These are phyloP conservation scores for Sinocyclocheilus maitianheensis DNA, from an alignment of 2,113 vertebrate species.

Conservation along the genomic window DNA sequence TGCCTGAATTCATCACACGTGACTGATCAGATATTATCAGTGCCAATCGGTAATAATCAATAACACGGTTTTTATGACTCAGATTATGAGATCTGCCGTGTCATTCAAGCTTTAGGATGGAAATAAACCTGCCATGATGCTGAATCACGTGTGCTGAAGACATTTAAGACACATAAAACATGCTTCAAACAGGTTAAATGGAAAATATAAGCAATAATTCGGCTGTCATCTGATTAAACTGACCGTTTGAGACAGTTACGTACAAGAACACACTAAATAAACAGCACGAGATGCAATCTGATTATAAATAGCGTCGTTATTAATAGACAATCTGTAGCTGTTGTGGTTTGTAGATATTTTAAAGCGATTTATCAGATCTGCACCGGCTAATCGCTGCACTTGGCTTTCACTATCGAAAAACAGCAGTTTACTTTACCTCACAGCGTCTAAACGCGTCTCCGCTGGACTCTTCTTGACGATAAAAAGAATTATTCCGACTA, in stretches of 20 bases:
- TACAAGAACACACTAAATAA: not conserved
- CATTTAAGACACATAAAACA: not conserved
- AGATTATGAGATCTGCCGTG: not conserved
- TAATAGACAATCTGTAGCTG: not conserved
- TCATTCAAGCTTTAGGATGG: not conserved
- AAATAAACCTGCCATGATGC: not conserved
- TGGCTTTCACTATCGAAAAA: slow-evolving; percentile 25
- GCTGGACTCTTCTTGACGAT: not conserved
- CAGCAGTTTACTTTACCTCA: slow-evolving; percentile 41
- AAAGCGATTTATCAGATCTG: not conserved
- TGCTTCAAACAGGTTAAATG: not conserved
- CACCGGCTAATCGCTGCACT: slow-evolving; percentile 4
- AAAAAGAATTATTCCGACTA: not conserved
- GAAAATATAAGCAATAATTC: not conserved
- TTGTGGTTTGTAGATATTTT: not conserved
- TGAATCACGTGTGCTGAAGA: not conserved
- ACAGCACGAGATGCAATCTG: not conserved
- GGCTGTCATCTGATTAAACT: not conserved
- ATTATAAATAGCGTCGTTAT: not conserved
- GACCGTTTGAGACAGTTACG: not conserved
- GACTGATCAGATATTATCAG: not conserved
- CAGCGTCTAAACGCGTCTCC: slow-evolving; percentile 21
- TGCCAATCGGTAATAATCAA: not conserved
- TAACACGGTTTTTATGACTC: not conserved
- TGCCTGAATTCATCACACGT: not conserved